A percentile compares a stretch with the other conserved stretches of the same genome.
Conservation (phyloP, 2,113 vertebrate genomes). For the Petrocephalus zakoni region DNA sequence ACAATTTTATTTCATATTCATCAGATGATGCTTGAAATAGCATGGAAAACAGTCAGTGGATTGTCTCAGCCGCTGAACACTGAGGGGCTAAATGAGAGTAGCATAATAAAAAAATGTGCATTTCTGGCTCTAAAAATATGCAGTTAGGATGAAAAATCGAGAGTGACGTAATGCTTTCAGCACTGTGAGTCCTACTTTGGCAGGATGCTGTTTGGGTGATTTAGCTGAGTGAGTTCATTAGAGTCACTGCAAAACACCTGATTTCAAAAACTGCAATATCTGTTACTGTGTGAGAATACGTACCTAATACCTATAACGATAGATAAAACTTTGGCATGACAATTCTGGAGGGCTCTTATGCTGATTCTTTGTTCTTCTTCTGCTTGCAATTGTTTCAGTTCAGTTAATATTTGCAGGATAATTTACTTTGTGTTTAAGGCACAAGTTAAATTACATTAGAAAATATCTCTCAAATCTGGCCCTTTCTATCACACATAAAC, state of each 20-base stretch:
- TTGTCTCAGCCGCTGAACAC: background rate
- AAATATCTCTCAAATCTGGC: background rate
- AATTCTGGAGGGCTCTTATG: background rate
- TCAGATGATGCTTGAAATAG: conserved; percentile 22
- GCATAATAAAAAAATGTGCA: background rate
- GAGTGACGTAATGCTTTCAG: background rate
- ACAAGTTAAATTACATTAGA: background rate
- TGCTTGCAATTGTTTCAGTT: background rate
- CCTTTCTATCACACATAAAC: background rate
- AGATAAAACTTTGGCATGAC: background rate
- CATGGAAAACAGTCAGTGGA: background rate
- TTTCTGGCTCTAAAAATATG: conserved; percentile 7
- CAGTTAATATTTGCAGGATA: background rate
- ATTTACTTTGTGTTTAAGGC: background rate
- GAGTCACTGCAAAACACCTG: conserved; percentile 7
- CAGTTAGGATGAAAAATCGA: background rate
- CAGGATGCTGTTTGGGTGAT: background rate
- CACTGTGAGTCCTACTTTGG: background rate
- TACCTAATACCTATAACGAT: background rate
- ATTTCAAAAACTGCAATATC: background rate
- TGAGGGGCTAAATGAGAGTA: background rate
- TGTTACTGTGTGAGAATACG: background rate
- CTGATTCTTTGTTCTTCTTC: background rate
- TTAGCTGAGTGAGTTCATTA: conserved; percentile 13
- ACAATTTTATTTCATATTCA: conserved; percentile 21